Base-by-base conservation (phyloP, 2,797 vertebrate species). In the Rhinoraja longicauda region DNA sequence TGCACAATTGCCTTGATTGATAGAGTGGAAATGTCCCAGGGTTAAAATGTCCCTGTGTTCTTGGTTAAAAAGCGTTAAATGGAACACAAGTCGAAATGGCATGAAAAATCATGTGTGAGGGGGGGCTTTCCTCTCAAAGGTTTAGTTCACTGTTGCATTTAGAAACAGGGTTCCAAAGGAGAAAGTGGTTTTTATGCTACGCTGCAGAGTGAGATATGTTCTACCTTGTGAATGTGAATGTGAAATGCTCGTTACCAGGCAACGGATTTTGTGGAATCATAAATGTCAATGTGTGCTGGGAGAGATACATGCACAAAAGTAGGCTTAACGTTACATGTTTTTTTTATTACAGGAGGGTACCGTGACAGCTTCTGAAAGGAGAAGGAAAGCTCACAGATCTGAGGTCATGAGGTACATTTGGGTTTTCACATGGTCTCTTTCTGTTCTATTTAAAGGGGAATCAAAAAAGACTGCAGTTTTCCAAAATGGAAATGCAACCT, bases 231-330 rank as follows among this genome's bases (percentile, higher is more conserved):
- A 88, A 67, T 88, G 19, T 88, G 84, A 88, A 67, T 36, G 57
- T 62, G 84, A 88, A 67, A 36, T 88, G n/a, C n/a, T 67, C 17
- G 62, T 88, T 19, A 36, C 62, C 64, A 67, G 84, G 84, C 62
- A 88, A 88, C 84, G 6, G n/a, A 17, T 88, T 88, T 62, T 88
- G 84, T 67, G 59, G n/a, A 19, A 36, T 36, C 84, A 88, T 88
- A 67, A 88, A 88, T 88, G 36, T 88, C 84, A 24, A 67, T 88
- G 84, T 88, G 62, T 88, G n/a, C 62, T 67, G 59, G 19, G 62
- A 67, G 29, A 32, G 82, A 62, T 64, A 29, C 59, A 36, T 67
- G n/a, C 36, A 21, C n/a, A 64, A 88, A 67, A 21, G 84, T 21
- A 64, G n/a, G 64, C 64, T 67, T 88, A 36, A 36, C 36, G 32